Evolutionary conservation across 30 jellyfish, hydroid and myxozoan genomes (phyloP).

Genomic region (Chironex yamaguchii): DNA sequence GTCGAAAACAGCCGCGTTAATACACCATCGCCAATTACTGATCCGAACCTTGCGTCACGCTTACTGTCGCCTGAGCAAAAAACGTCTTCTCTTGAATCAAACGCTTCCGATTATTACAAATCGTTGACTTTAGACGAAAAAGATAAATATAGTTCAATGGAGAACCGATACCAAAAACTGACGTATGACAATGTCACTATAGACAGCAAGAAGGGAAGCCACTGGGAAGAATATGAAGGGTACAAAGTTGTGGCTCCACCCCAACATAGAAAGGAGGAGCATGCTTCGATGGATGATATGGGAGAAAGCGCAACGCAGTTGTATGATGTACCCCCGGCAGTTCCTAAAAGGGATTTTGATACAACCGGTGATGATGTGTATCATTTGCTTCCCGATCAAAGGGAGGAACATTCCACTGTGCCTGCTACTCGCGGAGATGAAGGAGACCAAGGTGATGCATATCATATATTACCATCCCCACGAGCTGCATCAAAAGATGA

Average conservation of each 20-base stretch:
- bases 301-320: too few species aligned
- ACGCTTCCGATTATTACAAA: background rate
- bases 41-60: background rate
- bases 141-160: background rate
- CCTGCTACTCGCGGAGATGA: background rate
- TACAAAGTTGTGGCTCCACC: background rate
- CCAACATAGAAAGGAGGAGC: too few species aligned
- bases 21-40: background rate
- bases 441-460: background rate
- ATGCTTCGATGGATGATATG: background rate
- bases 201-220: background rate
- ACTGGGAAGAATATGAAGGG: background rate
- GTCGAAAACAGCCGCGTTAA: too few species aligned
- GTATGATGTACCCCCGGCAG: too few species aligned
- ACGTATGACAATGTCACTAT: background rate
- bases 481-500: conserved; percentile 59
- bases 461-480: conserved; percentile 85
- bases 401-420: background rate
- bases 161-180: background rate
- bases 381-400: background rate
- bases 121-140: background rate
- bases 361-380: background rate
- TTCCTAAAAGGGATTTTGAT: too few species aligned
- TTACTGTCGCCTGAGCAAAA: background rate
- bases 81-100: background rate